Percentiles rank a stretch among this genome's conserved stretches.
Conservation (phyloP, 1,140 invertebrate species). For the Zaprionus vittiger region DNA sequence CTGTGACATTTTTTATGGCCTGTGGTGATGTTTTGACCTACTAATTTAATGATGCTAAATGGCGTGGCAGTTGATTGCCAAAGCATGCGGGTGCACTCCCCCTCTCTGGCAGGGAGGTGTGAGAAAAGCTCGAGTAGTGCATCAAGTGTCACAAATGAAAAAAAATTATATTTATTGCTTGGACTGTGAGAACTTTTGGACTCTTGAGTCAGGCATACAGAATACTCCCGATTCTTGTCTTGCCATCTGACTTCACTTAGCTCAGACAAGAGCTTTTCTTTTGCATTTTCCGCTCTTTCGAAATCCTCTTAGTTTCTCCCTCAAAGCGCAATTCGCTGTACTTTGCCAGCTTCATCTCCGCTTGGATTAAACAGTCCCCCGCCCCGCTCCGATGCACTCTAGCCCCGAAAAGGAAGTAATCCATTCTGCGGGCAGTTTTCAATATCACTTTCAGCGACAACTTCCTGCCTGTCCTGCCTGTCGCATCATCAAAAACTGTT, state of each 20-base stretch:
- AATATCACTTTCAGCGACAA: conserved; percentile 83
- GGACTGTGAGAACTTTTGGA: conserved; percentile 18
- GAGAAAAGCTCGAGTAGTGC: conserved; percentile 54
- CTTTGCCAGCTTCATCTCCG: conserved; percentile 46
- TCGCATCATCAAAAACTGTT: conserved; percentile 77
- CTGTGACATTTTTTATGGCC: conserved; percentile 81
- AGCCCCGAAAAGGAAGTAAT: conserved; percentile 70
- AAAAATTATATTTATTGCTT: conserved; percentile 67
- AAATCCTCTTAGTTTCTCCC: conserved; percentile 32
- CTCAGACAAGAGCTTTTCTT: background rate
- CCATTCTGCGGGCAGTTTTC: conserved; percentile 81
- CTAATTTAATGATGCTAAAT: conserved; percentile 82
- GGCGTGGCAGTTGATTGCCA: conserved; percentile 76
- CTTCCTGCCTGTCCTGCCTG: conserved; percentile 59
- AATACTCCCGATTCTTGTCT: background rate
- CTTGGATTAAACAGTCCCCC: conserved; percentile 9
- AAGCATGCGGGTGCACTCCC: conserved; percentile 61
- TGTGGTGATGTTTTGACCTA: conserved; percentile 78
- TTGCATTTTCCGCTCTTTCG: conserved; percentile 7
- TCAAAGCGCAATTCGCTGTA: conserved; percentile 25
- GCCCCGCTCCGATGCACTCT: background rate
- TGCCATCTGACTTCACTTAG: background rate
- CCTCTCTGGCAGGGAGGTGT: conserved; percentile 18
- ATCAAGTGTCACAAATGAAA: conserved; percentile 64
- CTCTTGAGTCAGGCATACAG: background rate